These are phyloP conservation scores for Atherinosoma microstoma DNA, from an alignment of 2,797 vertebrate species.

Conservation along the genomic window DNA sequence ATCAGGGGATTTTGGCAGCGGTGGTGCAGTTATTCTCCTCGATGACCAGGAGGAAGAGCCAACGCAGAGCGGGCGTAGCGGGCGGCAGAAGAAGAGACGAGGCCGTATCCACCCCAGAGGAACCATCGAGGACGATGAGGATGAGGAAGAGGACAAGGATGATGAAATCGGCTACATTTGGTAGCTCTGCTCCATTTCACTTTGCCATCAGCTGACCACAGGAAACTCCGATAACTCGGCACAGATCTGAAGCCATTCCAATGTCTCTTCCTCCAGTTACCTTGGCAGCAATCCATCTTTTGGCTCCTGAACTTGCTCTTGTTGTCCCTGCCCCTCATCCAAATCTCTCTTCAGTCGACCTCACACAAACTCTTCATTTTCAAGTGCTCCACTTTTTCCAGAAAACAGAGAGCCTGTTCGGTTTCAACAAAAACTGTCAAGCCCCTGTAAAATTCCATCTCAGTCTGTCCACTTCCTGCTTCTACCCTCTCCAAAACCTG, in stretches of 20 bases:
- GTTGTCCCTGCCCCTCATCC: constrained; percentile 46
- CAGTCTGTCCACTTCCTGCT: constrained; percentile 52
- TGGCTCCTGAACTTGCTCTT: constrained; percentile 57
- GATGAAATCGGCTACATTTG: constrained; percentile 95
- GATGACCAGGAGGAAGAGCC: constrained; percentile 91
- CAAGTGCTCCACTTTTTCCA: constrained; percentile 38
- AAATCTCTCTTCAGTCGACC: constrained; percentile 55
- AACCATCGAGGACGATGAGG: constrained; percentile 93
- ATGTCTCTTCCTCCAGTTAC: constrained; percentile 69
- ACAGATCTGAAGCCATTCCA: constrained; percentile 90
- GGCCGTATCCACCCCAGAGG: constrained; percentile 88
- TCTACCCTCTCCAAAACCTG: constrained; percentile 36
- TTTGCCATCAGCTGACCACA: constrained; percentile 72
- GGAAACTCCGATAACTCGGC: constrained; percentile 87
- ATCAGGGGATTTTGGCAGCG: constrained; percentile 95
- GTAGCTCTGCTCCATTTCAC: constrained; percentile 86
- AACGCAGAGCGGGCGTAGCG: constrained; percentile 72
- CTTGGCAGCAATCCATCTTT: constrained; percentile 66
- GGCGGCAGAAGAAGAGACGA: constrained; percentile 87
- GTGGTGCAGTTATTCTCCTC: constrained; percentile 88
- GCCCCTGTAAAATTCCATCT: constrained; percentile 41
- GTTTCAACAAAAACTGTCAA: constrained; percentile 59
- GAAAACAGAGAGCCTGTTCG: constrained; percentile 55
- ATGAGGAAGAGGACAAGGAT: constrained; percentile 94
- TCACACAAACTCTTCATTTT: constrained; percentile 54